Evolutionary conservation across 2,797 vertebrate genomes (phyloP).

Genomic region (Halcyon chelicuti): DNA sequence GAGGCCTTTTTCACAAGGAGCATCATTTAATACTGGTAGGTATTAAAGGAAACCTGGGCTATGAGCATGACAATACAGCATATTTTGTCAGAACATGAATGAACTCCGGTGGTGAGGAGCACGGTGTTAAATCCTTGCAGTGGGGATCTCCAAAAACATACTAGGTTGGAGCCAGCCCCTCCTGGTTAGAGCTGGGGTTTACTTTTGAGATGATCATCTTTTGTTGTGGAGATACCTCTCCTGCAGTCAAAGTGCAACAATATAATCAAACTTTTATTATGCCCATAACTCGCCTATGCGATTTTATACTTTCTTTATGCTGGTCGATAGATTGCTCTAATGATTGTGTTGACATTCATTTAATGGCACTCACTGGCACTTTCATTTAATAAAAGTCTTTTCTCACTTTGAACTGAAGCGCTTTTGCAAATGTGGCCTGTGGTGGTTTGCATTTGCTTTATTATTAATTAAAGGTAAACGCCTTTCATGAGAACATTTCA

Average conservation of each 20-base stretch:
- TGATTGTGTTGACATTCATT: background rate
- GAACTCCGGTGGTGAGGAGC: background rate
- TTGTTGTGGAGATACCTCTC: background rate
- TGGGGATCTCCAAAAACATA: background rate
- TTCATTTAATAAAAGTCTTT: conserved; percentile 42
- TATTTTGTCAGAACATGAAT: background rate
- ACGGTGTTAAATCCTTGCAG: background rate
- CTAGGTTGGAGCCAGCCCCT: background rate
- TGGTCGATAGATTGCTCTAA: conserved; percentile 21
- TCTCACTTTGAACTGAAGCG: conserved; percentile 53
- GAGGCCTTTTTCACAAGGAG: background rate
- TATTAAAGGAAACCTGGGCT: background rate
- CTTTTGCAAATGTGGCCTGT: conserved; percentile 56
- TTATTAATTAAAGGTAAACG: conserved; percentile 53
- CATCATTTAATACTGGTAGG: background rate
- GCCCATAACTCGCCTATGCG: background rate
- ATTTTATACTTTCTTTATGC: conserved; percentile 31
- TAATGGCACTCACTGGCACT: conserved; percentile 10
- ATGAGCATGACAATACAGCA: background rate
- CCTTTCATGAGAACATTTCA: conserved; percentile 46
- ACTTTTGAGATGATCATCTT: background rate
- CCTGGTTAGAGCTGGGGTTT: background rate
- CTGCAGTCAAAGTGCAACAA: background rate
- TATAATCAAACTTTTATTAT: background rate
- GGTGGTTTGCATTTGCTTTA: conserved; percentile 54